Conservation (phyloP, 2,888 invertebrate genomes). For the Lithophane leautieri region DNA sequence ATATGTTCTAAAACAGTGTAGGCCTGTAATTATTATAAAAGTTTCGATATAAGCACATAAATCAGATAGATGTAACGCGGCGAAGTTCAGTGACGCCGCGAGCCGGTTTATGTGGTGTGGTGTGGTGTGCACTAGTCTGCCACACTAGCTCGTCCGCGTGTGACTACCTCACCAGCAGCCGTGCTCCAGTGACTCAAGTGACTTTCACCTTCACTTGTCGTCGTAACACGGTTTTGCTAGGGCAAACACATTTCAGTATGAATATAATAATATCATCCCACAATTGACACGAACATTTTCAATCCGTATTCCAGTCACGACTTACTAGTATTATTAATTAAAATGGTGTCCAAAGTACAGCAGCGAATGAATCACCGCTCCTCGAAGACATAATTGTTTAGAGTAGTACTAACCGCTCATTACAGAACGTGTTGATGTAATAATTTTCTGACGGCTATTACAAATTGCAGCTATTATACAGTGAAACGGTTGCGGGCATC, state of each 20-base stretch:
- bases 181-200: too few species aligned
- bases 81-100: not conserved
- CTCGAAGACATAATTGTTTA: slow-evolving; percentile 33
- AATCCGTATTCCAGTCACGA: slow-evolving; percentile 21
- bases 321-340: slow-evolving; percentile 13
- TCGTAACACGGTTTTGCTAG: not conserved
- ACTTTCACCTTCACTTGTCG: not conserved
- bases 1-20: slow-evolving; percentile 41
- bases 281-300: not conserved
- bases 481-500: slow-evolving; percentile 35
- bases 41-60: slow-evolving; percentile 6
- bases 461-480: slow-evolving; percentile 49
- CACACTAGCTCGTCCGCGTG: not conserved
- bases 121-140: not conserved
- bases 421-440: slow-evolving; percentile 18
- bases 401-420: slow-evolving; percentile 12
- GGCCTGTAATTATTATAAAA: slow-evolving; percentile 39
- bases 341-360: slow-evolving; percentile 1
- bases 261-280: not conserved
- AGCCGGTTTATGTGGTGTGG: too few species aligned
- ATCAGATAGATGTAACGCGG: not conserved
- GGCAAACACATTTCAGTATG: not conserved
- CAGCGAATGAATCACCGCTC: slow-evolving; percentile 5
- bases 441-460: slow-evolving; percentile 27
- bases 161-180: not conserved